A percentile compares a stretch with the other conserved stretches of the same genome.
Evolutionary conservation across 2,797 vertebrate genomes (phyloP).

Genomic region (Chromobotia macracanthus): DNA sequence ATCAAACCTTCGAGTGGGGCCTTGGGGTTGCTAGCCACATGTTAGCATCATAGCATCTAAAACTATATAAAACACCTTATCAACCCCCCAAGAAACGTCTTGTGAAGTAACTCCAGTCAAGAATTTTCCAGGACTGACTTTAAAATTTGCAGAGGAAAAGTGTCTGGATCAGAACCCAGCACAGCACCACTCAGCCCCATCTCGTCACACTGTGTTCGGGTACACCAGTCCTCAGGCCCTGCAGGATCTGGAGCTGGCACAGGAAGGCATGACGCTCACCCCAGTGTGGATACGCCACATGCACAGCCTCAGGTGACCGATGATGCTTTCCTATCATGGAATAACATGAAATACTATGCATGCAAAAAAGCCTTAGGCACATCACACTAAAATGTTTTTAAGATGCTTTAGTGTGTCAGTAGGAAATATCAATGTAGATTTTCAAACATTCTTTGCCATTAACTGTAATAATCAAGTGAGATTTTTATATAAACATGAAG

Average conservation of each 20-base stretch:
- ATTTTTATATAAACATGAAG: no score
- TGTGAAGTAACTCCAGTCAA: conserved; percentile 20
- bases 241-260: conserved; percentile 86
- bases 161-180: conserved; percentile 15
- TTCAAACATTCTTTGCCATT: no score
- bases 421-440: no score
- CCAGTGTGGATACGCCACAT: conserved; percentile 66
- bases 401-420: no score
- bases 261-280: conserved; percentile 86
- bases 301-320: conserved; percentile 54
- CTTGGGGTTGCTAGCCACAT: no score
- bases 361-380: background rate
- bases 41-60: no score
- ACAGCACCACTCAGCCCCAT: conserved; percentile 21
- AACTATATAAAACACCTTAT: no score
- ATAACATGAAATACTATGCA: background rate
- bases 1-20: no score
- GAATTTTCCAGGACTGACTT: background rate
- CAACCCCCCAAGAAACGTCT: no score
- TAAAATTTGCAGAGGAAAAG: background rate
- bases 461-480: no score
- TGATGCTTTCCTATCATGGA: background rate
- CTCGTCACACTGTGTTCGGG: conserved; percentile 70
- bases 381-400: no score
- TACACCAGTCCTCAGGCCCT: conserved; percentile 79